These are phyloP conservation scores for Diaphora mendica DNA, from an alignment of 2,888 invertebrate genomes.

Conservation along the genomic window DNA sequence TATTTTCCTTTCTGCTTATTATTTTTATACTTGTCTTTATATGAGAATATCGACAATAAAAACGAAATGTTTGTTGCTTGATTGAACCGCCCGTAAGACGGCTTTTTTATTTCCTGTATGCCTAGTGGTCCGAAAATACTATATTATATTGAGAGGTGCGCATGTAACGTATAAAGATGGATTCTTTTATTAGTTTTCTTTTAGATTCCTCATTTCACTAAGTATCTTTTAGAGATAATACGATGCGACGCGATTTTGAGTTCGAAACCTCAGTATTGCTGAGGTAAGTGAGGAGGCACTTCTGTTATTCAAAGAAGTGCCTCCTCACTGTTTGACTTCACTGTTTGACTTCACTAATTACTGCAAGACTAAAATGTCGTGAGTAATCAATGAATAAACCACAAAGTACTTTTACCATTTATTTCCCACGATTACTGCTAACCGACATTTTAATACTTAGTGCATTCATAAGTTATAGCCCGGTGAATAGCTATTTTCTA, in stretches of 20 bases:
- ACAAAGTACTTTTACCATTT: not conserved
- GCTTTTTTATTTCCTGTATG: constrained; percentile 63
- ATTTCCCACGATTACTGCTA: not conserved
- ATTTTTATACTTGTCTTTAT: constrained; percentile 82
- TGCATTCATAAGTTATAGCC: not conserved
- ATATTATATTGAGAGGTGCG: constrained; percentile 37
- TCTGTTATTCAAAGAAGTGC: too few species aligned
- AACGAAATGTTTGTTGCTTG: constrained; percentile 78
- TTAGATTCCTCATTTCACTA: not conserved
- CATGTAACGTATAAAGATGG: constrained; percentile 2
- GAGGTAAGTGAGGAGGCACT: not conserved
- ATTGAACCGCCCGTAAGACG: constrained; percentile 72
- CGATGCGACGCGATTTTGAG: not conserved
- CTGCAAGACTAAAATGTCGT: not conserved
- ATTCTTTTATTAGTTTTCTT: not conserved
- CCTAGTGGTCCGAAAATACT: constrained; percentile 32
- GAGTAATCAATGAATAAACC: not conserved
- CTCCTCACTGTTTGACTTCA: too few species aligned
- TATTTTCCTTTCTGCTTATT: constrained; percentile 81
- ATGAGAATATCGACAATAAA: constrained; percentile 80
- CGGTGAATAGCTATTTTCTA: not conserved
- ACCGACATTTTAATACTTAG: not conserved
- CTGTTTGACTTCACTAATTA: not conserved
- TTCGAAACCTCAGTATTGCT: not conserved
- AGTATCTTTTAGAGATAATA: not conserved